Conservation (phyloP, 92 coral and sea anemone species). For the Zoanthus solanderi region DNA sequence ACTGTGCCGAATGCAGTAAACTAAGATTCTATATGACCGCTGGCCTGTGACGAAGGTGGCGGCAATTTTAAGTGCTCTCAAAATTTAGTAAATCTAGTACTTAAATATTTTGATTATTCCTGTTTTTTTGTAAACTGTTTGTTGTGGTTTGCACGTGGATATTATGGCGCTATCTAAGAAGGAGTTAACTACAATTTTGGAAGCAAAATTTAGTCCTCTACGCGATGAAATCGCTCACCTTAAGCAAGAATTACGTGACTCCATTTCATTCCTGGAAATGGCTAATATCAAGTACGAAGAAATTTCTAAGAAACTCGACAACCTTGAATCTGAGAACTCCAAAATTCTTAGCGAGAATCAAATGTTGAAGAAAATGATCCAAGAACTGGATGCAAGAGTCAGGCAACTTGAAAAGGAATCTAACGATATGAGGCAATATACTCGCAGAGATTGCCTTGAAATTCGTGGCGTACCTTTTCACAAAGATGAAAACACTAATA, state of each 20-base stretch:
- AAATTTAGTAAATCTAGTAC: too few species aligned
- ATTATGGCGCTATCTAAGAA: too few species aligned
- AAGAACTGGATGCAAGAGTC: constrained; percentile 1
- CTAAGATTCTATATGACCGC: too few species aligned
- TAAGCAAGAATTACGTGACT: too few species aligned
- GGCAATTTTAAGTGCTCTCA: too few species aligned
- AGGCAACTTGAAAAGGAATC: background rate
- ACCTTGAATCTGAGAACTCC: background rate
- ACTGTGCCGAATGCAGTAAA: too few species aligned
- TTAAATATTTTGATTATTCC: too few species aligned
- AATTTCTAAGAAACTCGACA: background rate
- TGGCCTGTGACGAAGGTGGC: too few species aligned
- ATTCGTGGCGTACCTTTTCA: background rate
- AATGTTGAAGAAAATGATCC: background rate
- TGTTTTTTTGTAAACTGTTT: background rate
- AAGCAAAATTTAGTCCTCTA: too few species aligned
- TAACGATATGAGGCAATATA: background rate
- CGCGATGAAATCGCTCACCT: too few species aligned
- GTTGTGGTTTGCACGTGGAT: background rate
- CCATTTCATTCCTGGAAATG: too few species aligned
- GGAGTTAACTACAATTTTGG: too few species aligned
- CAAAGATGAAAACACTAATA: constrained; percentile 1
- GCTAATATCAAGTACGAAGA: background rate
- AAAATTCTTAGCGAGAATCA: background rate
- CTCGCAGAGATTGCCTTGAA: background rate